These are phyloP conservation scores for Anticlea derivata DNA, from an alignment of 2,888 invertebrate genomes.

Conservation along the genomic window DNA sequence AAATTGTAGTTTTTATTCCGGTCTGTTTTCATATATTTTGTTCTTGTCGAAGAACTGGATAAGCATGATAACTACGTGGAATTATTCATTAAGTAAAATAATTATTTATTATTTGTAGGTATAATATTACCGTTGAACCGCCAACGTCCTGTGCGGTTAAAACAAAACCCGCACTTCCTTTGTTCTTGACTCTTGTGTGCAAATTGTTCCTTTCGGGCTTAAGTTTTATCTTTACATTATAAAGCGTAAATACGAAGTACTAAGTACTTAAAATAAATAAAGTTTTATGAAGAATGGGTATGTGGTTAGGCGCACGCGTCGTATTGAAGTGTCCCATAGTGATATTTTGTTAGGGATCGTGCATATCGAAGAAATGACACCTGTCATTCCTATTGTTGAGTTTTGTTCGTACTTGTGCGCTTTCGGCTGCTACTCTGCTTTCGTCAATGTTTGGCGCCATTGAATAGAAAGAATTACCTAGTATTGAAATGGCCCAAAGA, in stretches of 20 bases:
- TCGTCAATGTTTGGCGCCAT: too few relatives aligned
- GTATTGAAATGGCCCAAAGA: too few relatives aligned
- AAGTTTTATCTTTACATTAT: constrained; percentile 9
- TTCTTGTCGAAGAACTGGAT: too few relatives aligned
- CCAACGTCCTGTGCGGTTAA: constrained; percentile 67
- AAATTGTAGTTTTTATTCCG: too few relatives aligned
- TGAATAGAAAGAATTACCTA: too few relatives aligned
- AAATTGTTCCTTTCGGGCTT: constrained; percentile 38
- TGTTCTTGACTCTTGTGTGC: constrained; percentile 52
- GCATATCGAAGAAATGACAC: constrained; percentile 43
- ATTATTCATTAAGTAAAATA: not conserved
- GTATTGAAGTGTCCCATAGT: constrained; percentile 49
- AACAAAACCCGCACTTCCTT: constrained; percentile 52
- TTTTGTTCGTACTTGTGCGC: too few relatives aligned
- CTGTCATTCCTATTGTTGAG: constrained; percentile 44
- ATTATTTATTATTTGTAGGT: constrained; percentile 28
- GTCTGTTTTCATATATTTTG: too few relatives aligned
- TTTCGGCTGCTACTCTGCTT: too few relatives aligned
- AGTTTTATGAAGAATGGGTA: constrained; percentile 38
- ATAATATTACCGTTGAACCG: constrained; percentile 60
- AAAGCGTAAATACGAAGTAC: constrained; percentile 6
- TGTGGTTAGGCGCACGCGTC: constrained; percentile 68
- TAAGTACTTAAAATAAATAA: constrained; percentile 28
- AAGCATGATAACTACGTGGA: too few relatives aligned
- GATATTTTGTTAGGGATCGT: constrained; percentile 47